Percentiles rank a stretch among this genome's conserved stretches.
These are phyloP conservation scores for Antennarius striatus DNA, from an alignment of 2,113 vertebrate species.

Conservation along the genomic window DNA sequence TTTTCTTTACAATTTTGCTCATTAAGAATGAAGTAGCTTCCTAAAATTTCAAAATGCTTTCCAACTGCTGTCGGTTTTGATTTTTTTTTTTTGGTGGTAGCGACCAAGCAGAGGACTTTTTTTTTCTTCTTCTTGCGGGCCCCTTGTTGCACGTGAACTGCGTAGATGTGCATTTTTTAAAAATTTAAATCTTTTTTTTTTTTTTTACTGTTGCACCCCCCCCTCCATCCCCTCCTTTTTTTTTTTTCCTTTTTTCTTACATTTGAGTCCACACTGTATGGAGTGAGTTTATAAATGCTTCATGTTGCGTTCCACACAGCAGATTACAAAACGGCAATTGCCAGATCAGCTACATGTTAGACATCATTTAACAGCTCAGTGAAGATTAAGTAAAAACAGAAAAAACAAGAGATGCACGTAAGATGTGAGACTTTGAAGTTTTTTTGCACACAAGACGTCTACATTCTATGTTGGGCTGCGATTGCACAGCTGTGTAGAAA, in stretches of 20 bases:
- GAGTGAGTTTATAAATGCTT: constrained; percentile 1
- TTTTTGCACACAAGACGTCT: not conserved
- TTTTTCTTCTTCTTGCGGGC: constrained; percentile 8
- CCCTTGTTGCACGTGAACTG: constrained; percentile 36
- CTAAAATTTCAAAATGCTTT: constrained; percentile 12
- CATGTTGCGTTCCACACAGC: constrained; percentile 5
- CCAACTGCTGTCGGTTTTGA: constrained; percentile 11
- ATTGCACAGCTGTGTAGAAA: not conserved
- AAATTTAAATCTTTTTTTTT: not conserved
- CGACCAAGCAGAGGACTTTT: constrained; percentile 23
- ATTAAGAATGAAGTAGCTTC: constrained; percentile 43
- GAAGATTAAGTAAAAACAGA: constrained; percentile 20
- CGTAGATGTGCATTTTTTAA: not conserved
- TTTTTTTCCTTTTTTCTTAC: not conserved
- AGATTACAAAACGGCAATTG: constrained; percentile 25
- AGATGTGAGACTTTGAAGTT: not conserved
- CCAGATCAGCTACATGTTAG: constrained; percentile 28
- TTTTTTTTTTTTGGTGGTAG: not conserved
- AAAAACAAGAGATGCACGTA: not conserved
- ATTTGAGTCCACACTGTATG: not conserved
- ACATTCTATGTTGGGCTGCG: not conserved
- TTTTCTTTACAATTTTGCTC: constrained; percentile 55
- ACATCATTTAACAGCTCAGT: constrained; percentile 30
- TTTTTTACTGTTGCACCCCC: not conserved
- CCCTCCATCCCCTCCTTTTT: not conserved